phyloP scores from a whole-genome alignment of 1,140 invertebrate species.

The Himalopsyche phryganea region DNA sequence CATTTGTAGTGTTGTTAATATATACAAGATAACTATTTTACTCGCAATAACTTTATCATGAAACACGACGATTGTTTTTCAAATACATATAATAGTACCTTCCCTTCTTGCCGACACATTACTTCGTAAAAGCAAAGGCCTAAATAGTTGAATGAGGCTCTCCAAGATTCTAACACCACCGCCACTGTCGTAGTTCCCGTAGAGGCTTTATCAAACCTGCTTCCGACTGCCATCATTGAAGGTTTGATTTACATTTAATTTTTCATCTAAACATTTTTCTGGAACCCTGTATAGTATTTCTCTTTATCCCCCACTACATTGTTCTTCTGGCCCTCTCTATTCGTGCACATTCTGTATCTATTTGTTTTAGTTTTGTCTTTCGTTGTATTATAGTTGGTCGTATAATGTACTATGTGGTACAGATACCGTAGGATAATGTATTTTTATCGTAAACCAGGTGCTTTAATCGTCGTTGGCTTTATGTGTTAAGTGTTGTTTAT shows the following conservation, averaged over 20 bases:
- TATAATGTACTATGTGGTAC: constrained; percentile 12
- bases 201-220: constrained; percentile 33
- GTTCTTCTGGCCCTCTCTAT: constrained; percentile 2
- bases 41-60: too few species aligned
- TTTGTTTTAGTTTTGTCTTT: constrained; percentile 8
- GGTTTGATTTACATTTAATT: constrained; percentile 32
- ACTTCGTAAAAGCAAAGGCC: background rate
- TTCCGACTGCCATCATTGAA: constrained; percentile 33
- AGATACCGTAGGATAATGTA: constrained; percentile 1
- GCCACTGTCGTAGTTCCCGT: constrained; percentile 19
- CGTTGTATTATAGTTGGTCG: constrained; percentile 10
- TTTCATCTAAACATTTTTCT: constrained; percentile 20
- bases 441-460: constrained; percentile 6
- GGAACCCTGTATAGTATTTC: constrained; percentile 13
- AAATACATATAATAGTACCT: too few species aligned
- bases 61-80: too few species aligned
- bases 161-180: background rate
- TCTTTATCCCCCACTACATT: constrained; percentile 5
- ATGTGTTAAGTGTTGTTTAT: constrained; percentile 2
- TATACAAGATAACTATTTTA: too few species aligned
- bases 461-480: constrained; percentile 26
- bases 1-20: too few species aligned
- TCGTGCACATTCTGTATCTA: constrained; percentile 3
- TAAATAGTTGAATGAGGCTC: background rate
- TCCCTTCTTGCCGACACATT: background rate